Conservation (phyloP, 2,888 invertebrate genomes). For the Caenorhabditis panamensis region DNA sequence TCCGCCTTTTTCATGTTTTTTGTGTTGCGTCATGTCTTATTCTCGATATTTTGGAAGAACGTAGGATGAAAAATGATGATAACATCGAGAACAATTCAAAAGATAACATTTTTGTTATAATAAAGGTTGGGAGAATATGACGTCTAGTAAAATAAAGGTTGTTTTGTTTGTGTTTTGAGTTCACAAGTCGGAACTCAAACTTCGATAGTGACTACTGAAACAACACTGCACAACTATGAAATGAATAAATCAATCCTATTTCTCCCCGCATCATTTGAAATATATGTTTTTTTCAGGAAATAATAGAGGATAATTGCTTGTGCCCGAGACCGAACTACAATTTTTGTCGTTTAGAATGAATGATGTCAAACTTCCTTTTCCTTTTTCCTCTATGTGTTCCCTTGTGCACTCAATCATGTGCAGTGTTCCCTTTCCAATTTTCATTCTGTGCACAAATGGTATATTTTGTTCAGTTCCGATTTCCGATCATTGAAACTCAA, state of each 20-base stretch:
- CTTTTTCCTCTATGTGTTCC: neutral
- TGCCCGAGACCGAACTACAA: neutral
- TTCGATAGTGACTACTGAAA: too few relatives aligned
- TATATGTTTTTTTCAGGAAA: neutral
- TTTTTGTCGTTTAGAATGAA: neutral
- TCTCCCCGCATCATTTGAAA: neutral
- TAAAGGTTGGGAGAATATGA: too few relatives aligned
- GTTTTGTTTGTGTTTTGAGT: too few relatives aligned
- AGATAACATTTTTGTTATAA: too few relatives aligned
- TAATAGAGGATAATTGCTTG: neutral
- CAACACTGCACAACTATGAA: too few relatives aligned
- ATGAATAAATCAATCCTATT: neutral
- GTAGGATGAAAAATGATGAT: too few relatives aligned
- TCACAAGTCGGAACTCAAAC: too few relatives aligned
- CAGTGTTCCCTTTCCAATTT: too few relatives aligned
- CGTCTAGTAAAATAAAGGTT: too few relatives aligned
- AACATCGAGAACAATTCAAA: conserved; percentile 9
- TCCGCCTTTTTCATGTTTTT: neutral
- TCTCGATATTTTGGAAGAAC: neutral
- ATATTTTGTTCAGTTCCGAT: too few relatives aligned
- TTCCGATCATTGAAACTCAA: neutral
- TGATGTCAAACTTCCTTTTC: neutral
- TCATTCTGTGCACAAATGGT: too few relatives aligned
- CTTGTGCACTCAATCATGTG: too few relatives aligned
- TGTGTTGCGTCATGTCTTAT: neutral